These are phyloP conservation scores for Thyatira batis DNA, from an alignment of 2,888 invertebrate genomes.

Conservation along the genomic window DNA sequence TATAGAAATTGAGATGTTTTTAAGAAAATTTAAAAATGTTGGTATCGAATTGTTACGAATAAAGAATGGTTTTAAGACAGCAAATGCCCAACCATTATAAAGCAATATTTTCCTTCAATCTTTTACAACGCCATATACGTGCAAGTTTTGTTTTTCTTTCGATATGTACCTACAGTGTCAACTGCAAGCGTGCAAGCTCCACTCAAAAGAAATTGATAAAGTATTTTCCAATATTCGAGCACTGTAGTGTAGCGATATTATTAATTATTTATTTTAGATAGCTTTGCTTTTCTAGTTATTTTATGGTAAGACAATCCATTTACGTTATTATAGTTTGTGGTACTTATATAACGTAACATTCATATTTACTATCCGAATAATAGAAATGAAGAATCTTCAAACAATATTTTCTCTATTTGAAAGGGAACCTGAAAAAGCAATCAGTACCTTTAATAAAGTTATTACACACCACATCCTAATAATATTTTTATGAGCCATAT, in stretches of 20 bases:
- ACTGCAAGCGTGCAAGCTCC: slow-evolving; percentile 9
- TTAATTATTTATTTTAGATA: background rate
- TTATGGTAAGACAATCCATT: too few species aligned
- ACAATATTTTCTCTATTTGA: background rate
- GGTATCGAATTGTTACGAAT: too few species aligned
- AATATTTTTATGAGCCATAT: slow-evolving; percentile 8
- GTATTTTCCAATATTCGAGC: background rate
- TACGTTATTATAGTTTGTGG: too few species aligned
- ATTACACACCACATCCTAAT: slow-evolving; percentile 5
- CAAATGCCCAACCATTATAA: slow-evolving; percentile 11
- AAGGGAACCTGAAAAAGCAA: background rate
- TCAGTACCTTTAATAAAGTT: slow-evolving; percentile 7
- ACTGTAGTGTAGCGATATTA: background rate
- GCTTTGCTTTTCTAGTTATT: too few species aligned
- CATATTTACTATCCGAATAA: too few species aligned
- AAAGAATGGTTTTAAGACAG: background rate
- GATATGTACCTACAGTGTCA: slow-evolving; percentile 10
- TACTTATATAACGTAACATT: too few species aligned
- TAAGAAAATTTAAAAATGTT: too few species aligned
- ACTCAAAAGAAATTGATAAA: background rate
- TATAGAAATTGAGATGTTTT: too few species aligned
- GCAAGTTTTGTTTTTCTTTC: slow-evolving; percentile 30
- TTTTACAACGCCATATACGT: slow-evolving; percentile 14
- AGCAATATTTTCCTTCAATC: slow-evolving; percentile 21
- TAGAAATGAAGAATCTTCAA: too few species aligned